phyloP scores from a whole-genome alignment of 2,113 vertebrate genomes.

The Crotophaga sulcirostris region DNA sequence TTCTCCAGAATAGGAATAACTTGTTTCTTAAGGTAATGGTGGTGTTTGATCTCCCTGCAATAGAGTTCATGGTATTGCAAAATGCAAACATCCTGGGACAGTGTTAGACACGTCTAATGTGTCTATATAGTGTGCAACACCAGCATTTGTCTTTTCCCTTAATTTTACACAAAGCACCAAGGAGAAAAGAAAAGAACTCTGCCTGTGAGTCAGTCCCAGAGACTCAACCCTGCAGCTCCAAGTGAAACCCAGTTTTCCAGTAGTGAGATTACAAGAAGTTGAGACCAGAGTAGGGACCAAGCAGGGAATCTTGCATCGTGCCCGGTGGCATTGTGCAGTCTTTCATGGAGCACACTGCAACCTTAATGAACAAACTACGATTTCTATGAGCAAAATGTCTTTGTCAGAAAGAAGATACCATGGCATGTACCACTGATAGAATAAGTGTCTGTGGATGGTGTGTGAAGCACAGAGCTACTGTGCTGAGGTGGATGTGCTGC shows the following conservation, averaged over 20 bases:
- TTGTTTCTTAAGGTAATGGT: neutral
- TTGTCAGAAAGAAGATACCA: neutral
- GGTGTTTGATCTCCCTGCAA: neutral
- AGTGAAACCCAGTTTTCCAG: neutral
- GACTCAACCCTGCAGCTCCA: neutral
- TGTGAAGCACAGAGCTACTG: neutral
- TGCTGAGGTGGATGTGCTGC: fast-evolving
- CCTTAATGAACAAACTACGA: neutral
- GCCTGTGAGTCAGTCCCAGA: neutral
- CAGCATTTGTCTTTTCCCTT: neutral
- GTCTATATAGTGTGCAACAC: neutral
- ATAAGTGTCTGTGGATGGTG: neutral
- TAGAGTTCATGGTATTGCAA: neutral
- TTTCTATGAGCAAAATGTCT: neutral
- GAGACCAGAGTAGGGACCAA: neutral
- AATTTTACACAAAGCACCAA: neutral
- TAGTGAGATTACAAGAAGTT: neutral
- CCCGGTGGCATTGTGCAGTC: neutral
- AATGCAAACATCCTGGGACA: neutral
- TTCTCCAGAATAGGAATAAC: neutral
- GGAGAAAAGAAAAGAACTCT: neutral
- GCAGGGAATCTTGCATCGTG: neutral
- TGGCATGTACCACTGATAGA: neutral
- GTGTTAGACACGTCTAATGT: neutral
- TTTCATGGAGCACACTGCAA: neutral